Percentiles rank a stretch among this genome's conserved stretches.
phyloP scores from a whole-genome alignment of 2,113 vertebrate genomes.

The Dissostichus mawsoni region DNA sequence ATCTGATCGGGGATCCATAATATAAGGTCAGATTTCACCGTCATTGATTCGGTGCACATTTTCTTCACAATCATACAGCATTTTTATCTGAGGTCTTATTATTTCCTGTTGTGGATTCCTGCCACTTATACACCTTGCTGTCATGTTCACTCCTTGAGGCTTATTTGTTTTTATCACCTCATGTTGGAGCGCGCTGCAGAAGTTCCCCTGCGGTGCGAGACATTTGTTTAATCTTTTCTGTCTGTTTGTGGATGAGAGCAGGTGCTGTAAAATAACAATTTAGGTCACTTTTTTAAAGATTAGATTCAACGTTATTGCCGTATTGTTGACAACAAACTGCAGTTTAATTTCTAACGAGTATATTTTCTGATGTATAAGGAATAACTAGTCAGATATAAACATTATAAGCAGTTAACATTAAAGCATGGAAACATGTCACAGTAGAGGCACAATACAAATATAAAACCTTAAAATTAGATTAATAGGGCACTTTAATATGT shows the following conservation, averaged over 20 bases:
- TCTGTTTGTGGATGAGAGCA: constrained; percentile 6
- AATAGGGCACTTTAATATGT: no score
- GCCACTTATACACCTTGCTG: constrained; percentile 9
- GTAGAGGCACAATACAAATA: no score
- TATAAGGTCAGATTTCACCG: constrained; percentile 30
- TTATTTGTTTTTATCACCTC: constrained; percentile 52
- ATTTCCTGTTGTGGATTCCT: constrained; percentile 37
- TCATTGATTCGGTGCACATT: constrained; percentile 36
- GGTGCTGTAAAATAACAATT: constrained; percentile 37
- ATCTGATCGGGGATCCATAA: constrained; percentile 17
- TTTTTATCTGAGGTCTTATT: constrained; percentile 15
- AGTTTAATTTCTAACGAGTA: no score
- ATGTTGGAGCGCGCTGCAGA: constrained; percentile 35
- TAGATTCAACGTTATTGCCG: no score
- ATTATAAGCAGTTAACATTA: no score
- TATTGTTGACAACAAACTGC: no score
- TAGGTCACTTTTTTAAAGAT: constrained; percentile 11
- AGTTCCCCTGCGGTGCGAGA: constrained; percentile 35
- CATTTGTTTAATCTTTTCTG: constrained; percentile 53
- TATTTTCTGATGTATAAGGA: no score
- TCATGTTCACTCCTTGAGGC: constrained; percentile 11
- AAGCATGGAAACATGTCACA: no score
- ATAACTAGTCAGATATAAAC: no score
- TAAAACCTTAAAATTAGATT: no score
- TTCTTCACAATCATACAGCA: constrained; percentile 9